Base-by-base conservation (phyloP, 2,888 invertebrate species). In the Lasioglossum marginatum region DNA sequence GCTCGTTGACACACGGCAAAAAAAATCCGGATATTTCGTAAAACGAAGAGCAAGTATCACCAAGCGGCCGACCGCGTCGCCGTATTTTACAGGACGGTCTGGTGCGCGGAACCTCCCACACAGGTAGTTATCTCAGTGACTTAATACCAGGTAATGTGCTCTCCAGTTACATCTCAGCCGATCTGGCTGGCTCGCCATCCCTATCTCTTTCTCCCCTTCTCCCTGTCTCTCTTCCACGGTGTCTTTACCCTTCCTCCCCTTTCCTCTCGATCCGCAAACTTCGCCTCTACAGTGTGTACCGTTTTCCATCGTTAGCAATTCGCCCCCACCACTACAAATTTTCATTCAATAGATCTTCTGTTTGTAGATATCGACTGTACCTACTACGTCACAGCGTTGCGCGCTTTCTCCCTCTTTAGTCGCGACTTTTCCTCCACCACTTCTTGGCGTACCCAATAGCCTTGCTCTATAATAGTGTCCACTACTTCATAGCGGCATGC, bases 71-170 rank as follows among this genome's bases (percentile, higher is more conserved):
- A 75, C 82, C 88, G 85, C 88, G 82, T 88, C 82, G 88, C 85
- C 86, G 89, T 89, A 89, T 88, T 88, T 90, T 90, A 87, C 91
- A 77, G 85, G 83, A 79, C 73, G 83, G 83, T 87, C 87, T 79
- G 88, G 86, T 85, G 88, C 86, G 82, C 89, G 89, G 89, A 91
- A 92, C 93, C 93, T 93, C 94, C 94, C 94, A 94, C 94, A 90
- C 93, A 92, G 92, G 92, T 92, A 92, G 92, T 94, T 94, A 94
- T 94, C 94, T 93, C 93, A 91, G 93, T 94, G 93, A 93, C 94
- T 94, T 93, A 93, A 93, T 93, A 93, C 93, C 92, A 91, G 93
- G 93, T 94, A 94, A 94, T 93, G 93, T 92, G 91, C 93, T 93
- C 93, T 93, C 93, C 93, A 91, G 93, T 93, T 93, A 93, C 93